Percentiles rank a stretch among this genome's conserved stretches.
These are phyloP conservation scores for Drosophila pegasa DNA, from an alignment of 2,888 invertebrate species.

Conservation along the genomic window DNA sequence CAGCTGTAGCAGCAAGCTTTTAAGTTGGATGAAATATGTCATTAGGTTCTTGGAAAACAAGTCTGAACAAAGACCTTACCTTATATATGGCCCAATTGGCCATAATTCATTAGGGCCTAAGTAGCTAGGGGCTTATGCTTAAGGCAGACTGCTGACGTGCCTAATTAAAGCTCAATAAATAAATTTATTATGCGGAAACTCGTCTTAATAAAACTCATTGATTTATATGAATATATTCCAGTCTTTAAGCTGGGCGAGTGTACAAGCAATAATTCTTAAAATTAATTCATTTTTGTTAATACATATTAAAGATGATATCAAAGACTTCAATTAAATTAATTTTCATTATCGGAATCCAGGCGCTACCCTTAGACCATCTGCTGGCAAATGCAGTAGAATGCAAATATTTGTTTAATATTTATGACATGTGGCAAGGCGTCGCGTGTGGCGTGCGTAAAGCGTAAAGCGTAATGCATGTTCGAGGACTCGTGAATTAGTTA, in stretches of 20 bases:
- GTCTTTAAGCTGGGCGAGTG: not conserved
- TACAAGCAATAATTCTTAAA: not conserved
- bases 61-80: not conserved
- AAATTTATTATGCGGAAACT: not conserved
- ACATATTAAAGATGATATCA: not conserved
- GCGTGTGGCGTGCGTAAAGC: slow-evolving; percentile 48
- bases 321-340: not conserved
- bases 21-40: not conserved
- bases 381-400: slow-evolving; percentile 36
- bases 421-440: slow-evolving; percentile 38
- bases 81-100: not conserved
- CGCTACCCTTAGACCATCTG: slow-evolving; percentile 4
- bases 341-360: not conserved
- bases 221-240: no score
- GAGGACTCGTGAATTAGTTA: slow-evolving; percentile 56
- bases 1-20: not conserved
- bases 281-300: no score
- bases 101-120: not conserved
- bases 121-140: no score
- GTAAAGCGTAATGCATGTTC: slow-evolving; percentile 57
- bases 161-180: not conserved
- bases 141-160: not conserved
- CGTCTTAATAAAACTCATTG: not conserved
- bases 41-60: not conserved
- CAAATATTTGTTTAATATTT: slow-evolving; percentile 69